Evolutionary conservation across 2,797 vertebrate species (phyloP), one percentile per base, ranked within the genome.

Genomic region (Epinephelus malabaricus): DNA sequence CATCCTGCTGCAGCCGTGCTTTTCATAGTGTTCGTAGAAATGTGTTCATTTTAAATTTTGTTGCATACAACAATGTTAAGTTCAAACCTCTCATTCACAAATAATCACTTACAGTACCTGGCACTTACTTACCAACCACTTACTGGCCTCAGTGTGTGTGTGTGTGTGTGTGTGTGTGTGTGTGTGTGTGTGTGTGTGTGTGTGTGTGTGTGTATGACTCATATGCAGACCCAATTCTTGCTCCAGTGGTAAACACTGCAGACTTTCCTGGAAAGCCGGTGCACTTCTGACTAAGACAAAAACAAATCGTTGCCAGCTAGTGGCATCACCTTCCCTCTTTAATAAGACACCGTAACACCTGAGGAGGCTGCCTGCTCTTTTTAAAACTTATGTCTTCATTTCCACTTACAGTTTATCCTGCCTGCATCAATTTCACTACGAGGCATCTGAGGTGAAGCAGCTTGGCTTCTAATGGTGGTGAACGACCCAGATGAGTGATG

Each of bases 31-130:
- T 69, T 75, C 3, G 1, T 38, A 27, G 76, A 81, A 43, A 79
- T 7, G 47, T 47, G 61, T 71, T 78, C 34, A 79, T 87, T 76
- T 74, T 71, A 1, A 4, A 76, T 76, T 47, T 80, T 40, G 11
- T 3, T 76, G 15, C 38, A 68, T 25, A 6, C 3, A 8, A 66
- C 21, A 30, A 87, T 59, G 69, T 83, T 81, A 85, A 86, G 68
- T 85, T 83, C 76, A 89, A 83, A 65, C 60, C 46, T 40, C 76
- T 83, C 83, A 86, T 89, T 92, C 80, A 90, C 77, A 89, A 91
- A 91, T 85, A 85, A 72, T 63, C 60, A 79, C 69, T 51, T 30
- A 19, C 67, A 50, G 80, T 38, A 76, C 73, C 78, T 73, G 59
- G 67, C 74, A 81, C 78, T 69, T 78, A 63, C 66, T 71, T 21